Evolutionary conservation across 1,140 invertebrate species (phyloP).

Genomic region (Caenorhabditis remanei): DNA sequence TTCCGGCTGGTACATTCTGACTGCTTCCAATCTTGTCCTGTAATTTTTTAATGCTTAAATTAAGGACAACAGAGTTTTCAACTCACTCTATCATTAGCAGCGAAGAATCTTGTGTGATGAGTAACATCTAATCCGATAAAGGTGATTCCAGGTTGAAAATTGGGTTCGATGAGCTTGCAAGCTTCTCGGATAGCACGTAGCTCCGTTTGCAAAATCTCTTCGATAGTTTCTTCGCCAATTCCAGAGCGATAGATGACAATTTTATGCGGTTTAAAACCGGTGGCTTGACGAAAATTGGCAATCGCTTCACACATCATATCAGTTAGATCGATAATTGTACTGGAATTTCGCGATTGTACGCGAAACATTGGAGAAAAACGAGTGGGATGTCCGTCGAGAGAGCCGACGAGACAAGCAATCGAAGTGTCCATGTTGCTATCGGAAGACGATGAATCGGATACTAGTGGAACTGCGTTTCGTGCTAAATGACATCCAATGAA

Average conservation of each 20-base stretch:
- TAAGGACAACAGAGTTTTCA: background rate
- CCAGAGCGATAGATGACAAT: constrained; percentile 31
- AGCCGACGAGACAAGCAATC: constrained; percentile 27
- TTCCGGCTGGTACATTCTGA: constrained; percentile 28
- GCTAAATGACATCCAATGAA: constrained; percentile 44
- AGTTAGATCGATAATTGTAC: background rate
- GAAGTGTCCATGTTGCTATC: background rate
- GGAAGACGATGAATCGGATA: background rate
- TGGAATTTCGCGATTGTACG: background rate
- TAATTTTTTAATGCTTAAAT: background rate
- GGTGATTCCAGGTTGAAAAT: constrained; percentile 27
- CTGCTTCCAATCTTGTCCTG: constrained; percentile 1
- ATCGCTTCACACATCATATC: constrained; percentile 20
- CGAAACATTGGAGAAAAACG: constrained; percentile 28
- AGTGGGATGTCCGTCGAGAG: constrained; percentile 22
- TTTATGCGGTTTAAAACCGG: constrained; percentile 32
- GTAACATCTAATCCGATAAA: constrained; percentile 26
- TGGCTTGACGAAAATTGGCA: background rate
- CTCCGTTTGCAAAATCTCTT: constrained; percentile 26
- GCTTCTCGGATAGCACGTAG: background rate
- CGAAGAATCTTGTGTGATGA: constrained; percentile 14
- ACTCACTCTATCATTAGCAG: constrained; percentile 1
- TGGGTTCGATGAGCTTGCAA: background rate
- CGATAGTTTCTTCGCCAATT: background rate
- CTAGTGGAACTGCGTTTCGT: background rate